Conservation (phyloP, 1,140 invertebrate species). For the Camponotus pennsylvanicus region DNA sequence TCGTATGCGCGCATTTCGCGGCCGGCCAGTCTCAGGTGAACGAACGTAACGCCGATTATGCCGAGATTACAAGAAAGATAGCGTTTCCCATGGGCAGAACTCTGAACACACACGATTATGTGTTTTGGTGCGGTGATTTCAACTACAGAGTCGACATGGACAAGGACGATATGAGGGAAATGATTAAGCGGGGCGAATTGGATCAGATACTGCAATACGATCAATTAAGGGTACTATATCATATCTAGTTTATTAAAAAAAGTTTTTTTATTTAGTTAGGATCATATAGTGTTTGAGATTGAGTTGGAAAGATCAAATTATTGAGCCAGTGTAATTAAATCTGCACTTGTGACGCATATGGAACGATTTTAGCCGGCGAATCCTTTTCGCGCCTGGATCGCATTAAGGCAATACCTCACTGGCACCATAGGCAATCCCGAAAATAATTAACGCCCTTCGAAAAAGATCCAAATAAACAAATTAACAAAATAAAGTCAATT, state of each 20-base stretch:
- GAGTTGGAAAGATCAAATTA: too few relatives aligned
- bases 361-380: too few relatives aligned
- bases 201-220: slow-evolving; percentile 93
- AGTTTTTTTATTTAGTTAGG: background rate
- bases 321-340: too few relatives aligned
- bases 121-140: slow-evolving; percentile 99
- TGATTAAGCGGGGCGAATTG: slow-evolving; percentile 93
- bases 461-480: too few relatives aligned
- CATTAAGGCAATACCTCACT: too few relatives aligned
- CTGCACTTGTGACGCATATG: too few relatives aligned
- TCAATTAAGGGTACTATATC: slow-evolving; percentile 90
- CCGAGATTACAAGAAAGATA: slow-evolving; percentile 97
- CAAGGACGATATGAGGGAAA: slow-evolving; percentile 97
- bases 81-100: slow-evolving; percentile 97
- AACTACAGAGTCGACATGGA: slow-evolving; percentile 99
- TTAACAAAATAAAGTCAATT: too few relatives aligned
- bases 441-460: too few relatives aligned
- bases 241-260: background rate
- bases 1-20: slow-evolving; percentile 99
- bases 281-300: too few relatives aligned
- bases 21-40: slow-evolving; percentile 98
- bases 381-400: too few relatives aligned
- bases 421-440: too few relatives aligned
- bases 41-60: slow-evolving; percentile 98
- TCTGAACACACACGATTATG: slow-evolving; percentile 98